These are phyloP conservation scores for Drosophila cyrtoloma DNA, from an alignment of 2,888 invertebrate species.

Conservation along the genomic window DNA sequence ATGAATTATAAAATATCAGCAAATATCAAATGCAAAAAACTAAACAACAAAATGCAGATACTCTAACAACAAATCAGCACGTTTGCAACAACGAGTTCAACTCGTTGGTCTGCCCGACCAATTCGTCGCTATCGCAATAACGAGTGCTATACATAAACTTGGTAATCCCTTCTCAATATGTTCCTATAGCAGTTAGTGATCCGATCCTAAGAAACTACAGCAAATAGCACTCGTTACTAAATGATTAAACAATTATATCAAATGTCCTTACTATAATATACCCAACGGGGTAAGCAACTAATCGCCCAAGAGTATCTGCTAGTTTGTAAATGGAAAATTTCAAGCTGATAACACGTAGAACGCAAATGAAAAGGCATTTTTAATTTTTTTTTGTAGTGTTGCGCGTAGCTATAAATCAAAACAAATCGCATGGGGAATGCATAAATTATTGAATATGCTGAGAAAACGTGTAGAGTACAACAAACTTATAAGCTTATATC, in stretches of 20 bases:
- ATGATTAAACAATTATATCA: not conserved
- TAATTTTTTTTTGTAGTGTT: not conserved
- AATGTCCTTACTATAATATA: not conserved
- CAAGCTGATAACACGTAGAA: slow-evolving; percentile 23
- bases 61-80: slow-evolving; percentile 11
- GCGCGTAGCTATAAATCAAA: slow-evolving; percentile 44
- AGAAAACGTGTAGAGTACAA: slow-evolving; percentile 23
- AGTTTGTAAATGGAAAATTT: not conserved
- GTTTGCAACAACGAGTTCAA: slow-evolving; percentile 15
- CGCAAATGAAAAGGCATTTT: slow-evolving; percentile 13
- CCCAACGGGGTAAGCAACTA: not conserved
- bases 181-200: slow-evolving; percentile 21
- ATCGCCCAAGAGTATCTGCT: slow-evolving; percentile 20
- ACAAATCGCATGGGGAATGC: slow-evolving; percentile 52
- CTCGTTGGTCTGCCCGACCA: slow-evolving; percentile 19
- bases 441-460: slow-evolving; percentile 57
- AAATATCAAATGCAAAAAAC: slow-evolving; percentile 45
- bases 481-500: slow-evolving; percentile 36
- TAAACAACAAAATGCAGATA: slow-evolving; percentile 19
- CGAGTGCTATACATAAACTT: slow-evolving; percentile 2
- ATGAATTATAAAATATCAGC: slow-evolving; percentile 73
- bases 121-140: slow-evolving; percentile 7
- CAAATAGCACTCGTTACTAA: not conserved
- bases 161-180: not conserved
- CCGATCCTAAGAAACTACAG: not conserved